phyloP scores from a whole-genome alignment of 2,797 vertebrate species.

The Otolemur crassicaudatus region DNA sequence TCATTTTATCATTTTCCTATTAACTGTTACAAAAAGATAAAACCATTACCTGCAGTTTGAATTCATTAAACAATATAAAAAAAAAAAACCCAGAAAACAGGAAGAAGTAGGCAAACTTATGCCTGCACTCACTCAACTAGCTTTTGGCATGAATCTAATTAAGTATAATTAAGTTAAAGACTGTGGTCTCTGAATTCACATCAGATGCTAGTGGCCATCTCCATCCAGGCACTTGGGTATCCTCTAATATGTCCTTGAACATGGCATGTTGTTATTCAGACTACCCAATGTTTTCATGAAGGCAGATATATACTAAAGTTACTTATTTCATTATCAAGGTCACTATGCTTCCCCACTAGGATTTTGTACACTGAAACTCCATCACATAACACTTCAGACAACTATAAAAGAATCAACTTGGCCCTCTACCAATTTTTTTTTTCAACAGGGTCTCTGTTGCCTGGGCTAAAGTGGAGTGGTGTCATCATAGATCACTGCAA shows the following conservation, averaged over 20 bases:
- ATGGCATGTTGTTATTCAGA: background rate
- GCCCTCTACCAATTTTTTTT: background rate
- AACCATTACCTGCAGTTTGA: conserved; percentile 21
- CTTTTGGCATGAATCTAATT: background rate
- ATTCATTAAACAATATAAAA: conserved; percentile 35
- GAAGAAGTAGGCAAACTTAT: background rate
- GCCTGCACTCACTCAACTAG: conserved; percentile 4
- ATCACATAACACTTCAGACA: background rate
- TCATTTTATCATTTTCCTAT: conserved; percentile 38
- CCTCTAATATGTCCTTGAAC: background rate
- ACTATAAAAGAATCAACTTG: conserved; percentile 6
- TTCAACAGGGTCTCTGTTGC: background rate
- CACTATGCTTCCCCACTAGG: background rate
- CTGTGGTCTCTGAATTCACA: conserved; percentile 35
- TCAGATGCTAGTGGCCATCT: background rate
- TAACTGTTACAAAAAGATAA: conserved; percentile 45
- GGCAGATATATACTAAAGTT: background rate
- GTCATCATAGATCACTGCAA: background rate
- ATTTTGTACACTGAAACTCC: background rate
- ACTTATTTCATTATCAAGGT: conserved; percentile 9
- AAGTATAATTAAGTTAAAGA: conserved; percentile 3
- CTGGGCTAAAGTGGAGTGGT: background rate
- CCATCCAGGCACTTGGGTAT: background rate
- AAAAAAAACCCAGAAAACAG: conserved; percentile 17
- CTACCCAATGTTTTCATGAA: background rate